Evolutionary conservation across 37 sponge, comb jelly and placozoan genomes (phyloP).

Genomic region (Ephydatia muelleri): DNA sequence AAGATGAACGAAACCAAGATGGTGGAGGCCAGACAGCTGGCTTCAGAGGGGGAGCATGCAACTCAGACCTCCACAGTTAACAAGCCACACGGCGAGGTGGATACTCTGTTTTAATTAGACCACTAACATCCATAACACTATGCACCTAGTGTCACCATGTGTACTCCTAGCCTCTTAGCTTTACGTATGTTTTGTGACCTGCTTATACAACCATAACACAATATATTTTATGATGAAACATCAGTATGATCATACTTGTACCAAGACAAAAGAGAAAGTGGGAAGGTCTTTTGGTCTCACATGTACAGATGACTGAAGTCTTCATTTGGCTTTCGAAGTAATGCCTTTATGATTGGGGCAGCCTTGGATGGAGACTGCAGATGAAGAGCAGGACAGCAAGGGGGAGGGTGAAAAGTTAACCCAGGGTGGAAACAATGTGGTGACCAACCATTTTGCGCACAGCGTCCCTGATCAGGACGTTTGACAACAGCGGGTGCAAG

Average conservation of each 20-base stretch:
- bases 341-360: background rate
- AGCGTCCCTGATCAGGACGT: background rate
- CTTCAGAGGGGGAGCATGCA: background rate
- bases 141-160: background rate
- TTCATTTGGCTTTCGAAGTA: conserved; percentile 23
- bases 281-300: background rate
- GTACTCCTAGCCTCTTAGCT: background rate
- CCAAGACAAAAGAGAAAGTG: background rate
- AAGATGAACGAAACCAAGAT: conserved; percentile 11
- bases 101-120: conserved; percentile 56
- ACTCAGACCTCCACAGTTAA: conserved; percentile 6
- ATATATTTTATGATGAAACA: background rate
- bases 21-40: too few relatives aligned
- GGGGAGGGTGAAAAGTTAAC: background rate
- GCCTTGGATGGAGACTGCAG: conserved; percentile 23
- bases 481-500: conserved; percentile 26
- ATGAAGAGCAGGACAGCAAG: background rate
- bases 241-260: too few relatives aligned
- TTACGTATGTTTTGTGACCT: background rate
- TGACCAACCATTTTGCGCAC: conserved; percentile 13
- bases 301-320: conserved; percentile 44
- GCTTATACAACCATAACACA: background rate
- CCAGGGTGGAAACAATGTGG: background rate
- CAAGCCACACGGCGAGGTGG: conserved; percentile 20
- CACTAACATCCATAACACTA: background rate